Base-by-base conservation (phyloP, 2,113 vertebrate genomes). In the Haliaeetus leucogaster region DNA sequence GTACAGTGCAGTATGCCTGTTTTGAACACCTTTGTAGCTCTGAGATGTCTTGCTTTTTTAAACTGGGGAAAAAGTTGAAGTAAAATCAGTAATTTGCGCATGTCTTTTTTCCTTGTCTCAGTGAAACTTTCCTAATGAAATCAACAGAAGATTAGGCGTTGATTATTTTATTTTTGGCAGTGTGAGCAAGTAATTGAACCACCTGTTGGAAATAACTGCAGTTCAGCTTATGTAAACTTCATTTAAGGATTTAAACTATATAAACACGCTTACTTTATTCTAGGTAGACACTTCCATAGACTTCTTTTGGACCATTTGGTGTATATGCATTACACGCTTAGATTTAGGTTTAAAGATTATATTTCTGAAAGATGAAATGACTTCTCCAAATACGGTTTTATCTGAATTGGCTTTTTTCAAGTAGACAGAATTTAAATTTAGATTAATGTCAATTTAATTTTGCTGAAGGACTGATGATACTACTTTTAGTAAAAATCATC, bases 151-250 rank as follows among this genome's bases (percentile, higher is more conserved):
- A 84, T 95, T 72, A 85, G 73, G 65, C 32, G n/a, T 90, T 85
- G 83, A 84, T 95, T 92, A 74, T 96, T 94, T 95, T 92, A 71
- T 83, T 92, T 95, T 90, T 90, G 77, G 78, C 58, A 36, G 5
- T 38, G 58, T 68, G 73, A 82, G 43, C 80, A 73, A 89, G 38
- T 68, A n/a, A 45, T 43, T 62, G 86, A 92, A 94, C 62, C 66
- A 95, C 94, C 86, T 95, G 70, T 95, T 97, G 81, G 45, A 95
- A 97, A 82, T 96, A 85, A 93, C 81, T 89, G 58, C 48, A 80
- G 61, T 96, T 95, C 36, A 72, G 66, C 53, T 95, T 85, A 65
- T 38, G 70, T 95, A 91, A 87, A 94, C 81, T 94, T 95, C 14
- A 38, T 91, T 63, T 86, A 85, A 92, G 62, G 40, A 76, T 87